Percentiles rank a stretch among this genome's conserved stretches.
phyloP scores from a whole-genome alignment of 2,113 vertebrate species.

The Crocuta crocuta region DNA sequence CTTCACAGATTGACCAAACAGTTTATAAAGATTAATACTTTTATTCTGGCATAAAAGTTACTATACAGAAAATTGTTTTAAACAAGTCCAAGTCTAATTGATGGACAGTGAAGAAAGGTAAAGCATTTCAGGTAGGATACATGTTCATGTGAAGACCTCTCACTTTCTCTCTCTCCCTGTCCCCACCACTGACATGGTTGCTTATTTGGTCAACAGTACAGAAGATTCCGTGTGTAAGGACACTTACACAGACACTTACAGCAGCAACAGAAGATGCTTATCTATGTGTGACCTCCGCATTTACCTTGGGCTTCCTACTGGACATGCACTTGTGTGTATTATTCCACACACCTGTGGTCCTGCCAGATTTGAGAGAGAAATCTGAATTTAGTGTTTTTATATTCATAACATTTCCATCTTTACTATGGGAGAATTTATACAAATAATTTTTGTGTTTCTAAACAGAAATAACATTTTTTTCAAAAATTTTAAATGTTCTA shows the following conservation, averaged over 20 bases:
- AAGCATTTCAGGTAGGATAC: not conserved
- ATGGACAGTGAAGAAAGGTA: not conserved
- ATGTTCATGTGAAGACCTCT: not conserved
- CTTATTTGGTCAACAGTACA: not conserved
- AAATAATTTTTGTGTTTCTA: not conserved
- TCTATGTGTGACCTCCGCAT: not conserved
- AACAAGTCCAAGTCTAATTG: not conserved
- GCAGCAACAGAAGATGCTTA: no score
- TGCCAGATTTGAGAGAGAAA: not conserved
- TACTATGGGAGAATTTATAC: not conserved
- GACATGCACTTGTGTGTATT: not conserved
- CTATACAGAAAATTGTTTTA: not conserved
- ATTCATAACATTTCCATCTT: not conserved
- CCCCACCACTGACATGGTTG: not conserved
- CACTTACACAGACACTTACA: accelerated
- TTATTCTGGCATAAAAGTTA: not conserved
- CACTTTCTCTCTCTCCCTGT: not conserved
- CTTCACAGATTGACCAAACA: not conserved
- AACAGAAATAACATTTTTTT: not conserved
- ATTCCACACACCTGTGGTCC: not conserved
- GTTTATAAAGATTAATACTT: not conserved
- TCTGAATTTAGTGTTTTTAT: not conserved
- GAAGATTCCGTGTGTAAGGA: not conserved
- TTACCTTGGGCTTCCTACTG: not conserved
- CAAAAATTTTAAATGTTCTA: no score